These are phyloP conservation scores for Thysanoteuthis rhombus DNA, from an alignment of 2,888 invertebrate species.

Conservation along the genomic window DNA sequence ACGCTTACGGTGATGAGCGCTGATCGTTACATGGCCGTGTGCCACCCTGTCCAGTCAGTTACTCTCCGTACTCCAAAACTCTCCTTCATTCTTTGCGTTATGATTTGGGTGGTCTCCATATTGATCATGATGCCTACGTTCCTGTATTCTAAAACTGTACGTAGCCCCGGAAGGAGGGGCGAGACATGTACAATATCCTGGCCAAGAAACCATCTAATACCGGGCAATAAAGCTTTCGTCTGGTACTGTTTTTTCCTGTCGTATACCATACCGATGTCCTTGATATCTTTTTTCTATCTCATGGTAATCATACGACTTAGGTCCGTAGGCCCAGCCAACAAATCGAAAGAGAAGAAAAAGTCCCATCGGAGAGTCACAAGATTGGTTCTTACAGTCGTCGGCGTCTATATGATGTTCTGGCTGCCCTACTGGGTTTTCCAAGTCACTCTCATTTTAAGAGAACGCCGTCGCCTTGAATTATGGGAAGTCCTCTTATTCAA, in stretches of 20 bases:
- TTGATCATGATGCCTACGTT: conserved; percentile 68
- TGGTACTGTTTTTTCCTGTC: conserved; percentile 66
- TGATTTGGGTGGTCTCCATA: conserved; percentile 67
- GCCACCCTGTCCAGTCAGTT: conserved; percentile 65
- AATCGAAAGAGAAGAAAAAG: conserved; percentile 62
- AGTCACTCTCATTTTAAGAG: conserved; percentile 52
- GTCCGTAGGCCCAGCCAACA: conserved; percentile 60
- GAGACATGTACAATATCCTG: conserved; percentile 59
- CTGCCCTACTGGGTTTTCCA: conserved; percentile 66
- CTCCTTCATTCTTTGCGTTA: conserved; percentile 63
- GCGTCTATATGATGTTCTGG: conserved; percentile 66
- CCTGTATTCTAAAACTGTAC: conserved; percentile 64
- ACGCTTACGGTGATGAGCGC: conserved; percentile 68
- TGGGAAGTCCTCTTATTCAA: conserved; percentile 58
- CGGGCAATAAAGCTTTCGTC: conserved; percentile 61
- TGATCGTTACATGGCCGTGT: conserved; percentile 69
- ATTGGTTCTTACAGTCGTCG: conserved; percentile 65
- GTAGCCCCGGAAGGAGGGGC: conserved; percentile 38
- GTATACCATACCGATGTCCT: conserved; percentile 62
- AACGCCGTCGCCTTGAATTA: conserved; percentile 32
- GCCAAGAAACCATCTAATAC: conserved; percentile 59
- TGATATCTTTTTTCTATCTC: conserved; percentile 65
- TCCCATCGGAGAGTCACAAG: conserved; percentile 63
- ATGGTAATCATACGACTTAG: conserved; percentile 60
- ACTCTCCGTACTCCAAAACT: conserved; percentile 60